Conservation (phyloP, 2,888 invertebrate species). For the Acleris sparsana region DNA sequence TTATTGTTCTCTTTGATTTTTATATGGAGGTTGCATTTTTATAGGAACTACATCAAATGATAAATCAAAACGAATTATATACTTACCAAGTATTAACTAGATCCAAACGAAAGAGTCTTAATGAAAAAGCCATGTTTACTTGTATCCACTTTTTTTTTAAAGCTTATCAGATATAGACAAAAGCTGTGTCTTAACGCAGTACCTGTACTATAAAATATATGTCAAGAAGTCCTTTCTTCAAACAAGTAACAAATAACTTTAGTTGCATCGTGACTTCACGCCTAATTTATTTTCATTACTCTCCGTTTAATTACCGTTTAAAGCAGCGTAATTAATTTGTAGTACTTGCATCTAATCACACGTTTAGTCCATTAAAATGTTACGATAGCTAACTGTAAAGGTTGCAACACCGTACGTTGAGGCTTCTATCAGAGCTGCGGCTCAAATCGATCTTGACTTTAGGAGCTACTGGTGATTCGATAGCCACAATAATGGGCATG, state of each 20-base stretch:
- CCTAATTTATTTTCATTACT: conserved; percentile 26
- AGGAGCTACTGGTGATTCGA: conserved; percentile 40
- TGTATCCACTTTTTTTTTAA: too few species aligned
- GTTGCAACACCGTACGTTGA: conserved; percentile 62
- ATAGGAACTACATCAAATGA: too few species aligned
- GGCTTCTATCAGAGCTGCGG: conserved; percentile 3
- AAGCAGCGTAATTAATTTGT: conserved; percentile 6
- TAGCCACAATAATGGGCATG: conserved; percentile 49
- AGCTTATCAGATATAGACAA: too few species aligned
- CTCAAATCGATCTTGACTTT: conserved; percentile 43
- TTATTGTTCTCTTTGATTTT: conserved; percentile 14
- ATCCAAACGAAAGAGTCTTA: too few species aligned
- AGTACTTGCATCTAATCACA: conserved; percentile 47
- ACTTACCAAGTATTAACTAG: too few species aligned
- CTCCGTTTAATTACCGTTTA: conserved; percentile 20
- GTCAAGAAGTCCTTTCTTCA: not conserved
- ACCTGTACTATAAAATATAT: too few species aligned
- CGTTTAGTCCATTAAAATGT: conserved; percentile 53
- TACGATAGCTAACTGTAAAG: conserved; percentile 67
- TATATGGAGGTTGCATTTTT: not conserved
- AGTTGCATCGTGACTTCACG: conserved; percentile 4
- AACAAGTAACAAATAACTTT: conserved; percentile 3
- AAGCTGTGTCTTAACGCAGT: too few species aligned
- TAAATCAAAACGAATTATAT: too few species aligned
- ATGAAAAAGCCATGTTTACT: too few species aligned